Evolutionary conservation across 23 tunicate genomes (phyloP).

Genomic region (Trididemnum clinides): DNA sequence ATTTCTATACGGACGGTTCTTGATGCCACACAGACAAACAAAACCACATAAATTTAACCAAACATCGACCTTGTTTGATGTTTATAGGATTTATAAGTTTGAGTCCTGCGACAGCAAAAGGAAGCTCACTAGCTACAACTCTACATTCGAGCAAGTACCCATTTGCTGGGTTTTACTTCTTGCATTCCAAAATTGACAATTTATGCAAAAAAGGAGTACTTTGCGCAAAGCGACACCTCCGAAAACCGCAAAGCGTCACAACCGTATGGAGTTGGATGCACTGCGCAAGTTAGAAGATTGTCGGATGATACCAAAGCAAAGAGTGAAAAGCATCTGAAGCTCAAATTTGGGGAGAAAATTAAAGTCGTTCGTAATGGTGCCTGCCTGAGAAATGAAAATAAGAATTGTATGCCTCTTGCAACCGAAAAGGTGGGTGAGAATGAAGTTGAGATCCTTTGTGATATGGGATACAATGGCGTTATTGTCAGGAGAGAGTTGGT

Average conservation of each 20-base stretch:
- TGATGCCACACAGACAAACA: slow-evolving; percentile 35
- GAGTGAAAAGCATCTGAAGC: too few relatives aligned
- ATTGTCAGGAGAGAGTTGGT: too few relatives aligned
- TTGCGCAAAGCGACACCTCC: slow-evolving; percentile 2
- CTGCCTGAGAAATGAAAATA: too few relatives aligned
- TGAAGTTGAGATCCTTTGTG: too few relatives aligned
- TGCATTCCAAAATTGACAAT: neutral
- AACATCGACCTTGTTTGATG: slow-evolving; percentile 33
- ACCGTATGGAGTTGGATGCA: neutral
- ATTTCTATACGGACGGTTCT: slow-evolving; percentile 35
- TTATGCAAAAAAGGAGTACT: neutral
- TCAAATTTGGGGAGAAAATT: too few relatives aligned
- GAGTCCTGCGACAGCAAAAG: neutral
- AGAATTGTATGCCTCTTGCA: too few relatives aligned
- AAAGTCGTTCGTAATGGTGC: too few relatives aligned
- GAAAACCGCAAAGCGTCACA: neutral
- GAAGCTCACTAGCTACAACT: neutral
- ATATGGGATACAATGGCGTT: too few relatives aligned
- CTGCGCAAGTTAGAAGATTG: neutral
- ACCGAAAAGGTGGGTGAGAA: too few relatives aligned
- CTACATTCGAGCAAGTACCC: slow-evolving; percentile 10
- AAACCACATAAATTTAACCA: slow-evolving; percentile 19
- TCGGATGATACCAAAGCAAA: too few relatives aligned
- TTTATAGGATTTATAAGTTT: slow-evolving; percentile 22
- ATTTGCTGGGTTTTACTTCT: neutral